Conservation (phyloP, 2,797 vertebrate species). For the Podargus strigoides region DNA sequence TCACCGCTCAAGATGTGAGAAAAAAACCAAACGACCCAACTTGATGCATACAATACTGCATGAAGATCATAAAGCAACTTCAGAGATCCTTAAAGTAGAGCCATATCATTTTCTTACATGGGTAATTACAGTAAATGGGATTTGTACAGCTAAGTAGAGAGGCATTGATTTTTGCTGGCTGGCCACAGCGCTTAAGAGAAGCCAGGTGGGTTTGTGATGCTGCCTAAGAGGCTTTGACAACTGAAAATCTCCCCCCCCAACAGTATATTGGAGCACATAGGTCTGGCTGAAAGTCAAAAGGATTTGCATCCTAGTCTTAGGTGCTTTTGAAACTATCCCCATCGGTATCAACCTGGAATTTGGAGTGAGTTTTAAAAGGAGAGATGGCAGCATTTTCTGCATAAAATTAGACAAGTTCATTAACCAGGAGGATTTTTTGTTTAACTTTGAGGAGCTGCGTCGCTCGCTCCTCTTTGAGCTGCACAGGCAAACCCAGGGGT, state of each 20-base stretch:
- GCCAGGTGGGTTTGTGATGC: constrained; percentile 3
- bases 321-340: constrained; percentile 26
- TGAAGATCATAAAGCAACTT: neutral
- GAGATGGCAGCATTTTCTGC: constrained; percentile 42
- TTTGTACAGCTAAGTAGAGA: constrained; percentile 22
- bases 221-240: neutral
- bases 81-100: neutral
- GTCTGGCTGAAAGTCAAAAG: constrained; percentile 51
- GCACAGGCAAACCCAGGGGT: constrained; percentile 47
- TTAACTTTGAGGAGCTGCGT: constrained; percentile 14
- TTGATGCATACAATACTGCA: neutral
- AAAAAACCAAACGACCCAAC: neutral
- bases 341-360: constrained; percentile 23
- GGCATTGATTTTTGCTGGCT: constrained; percentile 7
- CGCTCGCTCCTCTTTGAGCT: constrained; percentile 4
- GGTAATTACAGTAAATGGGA: constrained; percentile 27
- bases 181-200: neutral
- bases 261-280: neutral
- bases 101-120: neutral
- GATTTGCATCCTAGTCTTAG: constrained; percentile 8
- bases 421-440: constrained; percentile 37
- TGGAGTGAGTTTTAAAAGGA: constrained; percentile 37
- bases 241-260: neutral
- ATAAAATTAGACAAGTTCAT: constrained; percentile 72
- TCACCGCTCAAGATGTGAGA: neutral